These are phyloP conservation scores for Agrenia bidenticulata DNA, from an alignment of 2,888 invertebrate genomes.

Conservation along the genomic window DNA sequence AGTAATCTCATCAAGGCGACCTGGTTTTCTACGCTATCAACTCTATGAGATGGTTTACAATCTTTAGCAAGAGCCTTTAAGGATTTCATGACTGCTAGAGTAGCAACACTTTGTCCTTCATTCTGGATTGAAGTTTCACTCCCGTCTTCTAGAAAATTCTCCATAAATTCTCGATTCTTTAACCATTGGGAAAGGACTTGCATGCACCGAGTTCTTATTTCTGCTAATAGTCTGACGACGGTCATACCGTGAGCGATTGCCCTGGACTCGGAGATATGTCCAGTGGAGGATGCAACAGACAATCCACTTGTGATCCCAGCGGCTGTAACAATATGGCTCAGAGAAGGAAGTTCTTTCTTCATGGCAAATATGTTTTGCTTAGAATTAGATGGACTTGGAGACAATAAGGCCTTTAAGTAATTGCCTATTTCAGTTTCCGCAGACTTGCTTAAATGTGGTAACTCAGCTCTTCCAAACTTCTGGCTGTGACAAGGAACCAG, in stretches of 20 bases:
- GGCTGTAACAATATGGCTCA: conserved; percentile 21
- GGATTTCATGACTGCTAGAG: conserved; percentile 55
- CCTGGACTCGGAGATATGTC: conserved; percentile 21
- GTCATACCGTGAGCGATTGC: conserved; percentile 53
- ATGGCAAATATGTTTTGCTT: conserved; percentile 20
- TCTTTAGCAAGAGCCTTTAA: conserved; percentile 56
- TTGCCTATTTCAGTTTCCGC: conserved; percentile 21
- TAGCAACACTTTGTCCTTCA: conserved; percentile 55
- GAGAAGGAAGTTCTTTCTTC: conserved; percentile 29
- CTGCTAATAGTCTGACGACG: conserved; percentile 56
- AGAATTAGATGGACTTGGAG: not conserved
- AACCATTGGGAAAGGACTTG: conserved; percentile 55
- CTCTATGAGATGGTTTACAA: conserved; percentile 55
- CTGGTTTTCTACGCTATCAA: conserved; percentile 54
- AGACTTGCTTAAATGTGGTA: conserved; percentile 15
- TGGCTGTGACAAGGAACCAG: conserved; percentile 19
- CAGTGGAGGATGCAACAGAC: not conserved
- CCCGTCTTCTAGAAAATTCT: conserved; percentile 28
- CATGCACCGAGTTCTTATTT: conserved; percentile 55
- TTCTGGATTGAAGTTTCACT: conserved; percentile 54
- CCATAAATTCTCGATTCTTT: conserved; percentile 23
- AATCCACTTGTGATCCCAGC: not conserved
- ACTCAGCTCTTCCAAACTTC: conserved; percentile 12
- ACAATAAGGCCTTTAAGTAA: conserved; percentile 24
- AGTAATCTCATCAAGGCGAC: conserved; percentile 56